Evolutionary conservation across 92 coral and sea anemone species (phyloP).

Genomic region (Paramuricea clavata): DNA sequence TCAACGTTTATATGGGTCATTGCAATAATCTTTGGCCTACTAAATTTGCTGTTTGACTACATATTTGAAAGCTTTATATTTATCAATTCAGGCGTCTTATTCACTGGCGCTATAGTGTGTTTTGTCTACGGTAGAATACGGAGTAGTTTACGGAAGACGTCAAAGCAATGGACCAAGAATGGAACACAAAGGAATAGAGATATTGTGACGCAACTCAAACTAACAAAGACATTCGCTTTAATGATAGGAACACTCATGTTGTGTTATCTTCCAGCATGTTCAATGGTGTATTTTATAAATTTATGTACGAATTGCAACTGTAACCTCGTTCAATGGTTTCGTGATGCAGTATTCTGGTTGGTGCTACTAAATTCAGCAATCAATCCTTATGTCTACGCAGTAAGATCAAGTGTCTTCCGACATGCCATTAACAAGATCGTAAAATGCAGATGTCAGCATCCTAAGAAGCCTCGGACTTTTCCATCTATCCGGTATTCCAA

Average conservation of each 20-base stretch:
- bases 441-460: slow-evolving; percentile 12
- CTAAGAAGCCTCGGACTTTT: not conserved
- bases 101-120: slow-evolving; percentile 16
- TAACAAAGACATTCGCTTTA: slow-evolving; percentile 76
- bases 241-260: slow-evolving; percentile 73
- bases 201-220: slow-evolving; percentile 34
- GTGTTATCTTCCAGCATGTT: slow-evolving; percentile 77
- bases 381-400: slow-evolving; percentile 74
- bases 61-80: slow-evolving; percentile 33
- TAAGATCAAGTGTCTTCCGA: slow-evolving; percentile 24
- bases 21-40: slow-evolving; percentile 14
- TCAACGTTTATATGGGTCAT: not conserved
- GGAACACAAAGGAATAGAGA: slow-evolving; percentile 4
- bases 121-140: not conserved
- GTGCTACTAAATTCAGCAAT: slow-evolving; percentile 79
- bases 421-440: slow-evolving; percentile 10
- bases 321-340: slow-evolving; percentile 73
- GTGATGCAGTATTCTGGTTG: slow-evolving; percentile 73
- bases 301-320: slow-evolving; percentile 77
- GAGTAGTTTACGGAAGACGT: not conserved
- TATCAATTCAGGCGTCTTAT: slow-evolving; percentile 17
- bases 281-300: slow-evolving; percentile 74
- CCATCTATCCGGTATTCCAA: not conserved
- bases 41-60: slow-evolving; percentile 11
- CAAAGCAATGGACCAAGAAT: not conserved